These are phyloP conservation scores for Blastobasis adustella DNA, from an alignment of 2,888 invertebrate genomes.

Conservation along the genomic window DNA sequence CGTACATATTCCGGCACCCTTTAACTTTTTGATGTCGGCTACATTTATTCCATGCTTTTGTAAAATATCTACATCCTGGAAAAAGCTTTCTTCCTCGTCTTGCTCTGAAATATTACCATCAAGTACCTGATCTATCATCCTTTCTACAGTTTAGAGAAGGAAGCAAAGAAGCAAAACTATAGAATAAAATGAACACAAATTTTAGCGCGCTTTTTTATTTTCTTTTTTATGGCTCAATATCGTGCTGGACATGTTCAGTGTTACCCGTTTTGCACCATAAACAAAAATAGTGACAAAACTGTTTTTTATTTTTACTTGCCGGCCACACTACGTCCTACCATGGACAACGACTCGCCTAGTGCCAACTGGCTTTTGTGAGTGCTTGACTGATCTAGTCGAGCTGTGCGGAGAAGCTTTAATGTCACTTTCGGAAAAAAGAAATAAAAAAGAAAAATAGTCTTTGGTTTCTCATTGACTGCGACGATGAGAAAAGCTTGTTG, in stretches of 20 bases:
- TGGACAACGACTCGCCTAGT: no score
- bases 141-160: not conserved
- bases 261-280: no score
- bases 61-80: slow-evolving; percentile 83
- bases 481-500: slow-evolving; percentile 52
- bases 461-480: slow-evolving; percentile 21
- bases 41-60: slow-evolving; percentile 78
- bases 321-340: no score
- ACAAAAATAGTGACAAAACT: no score
- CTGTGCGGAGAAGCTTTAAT: no score
- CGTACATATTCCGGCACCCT: slow-evolving; percentile 85
- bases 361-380: no score
- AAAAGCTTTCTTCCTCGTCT: slow-evolving; percentile 80
- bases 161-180: not conserved
- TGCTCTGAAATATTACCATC: slow-evolving; percentile 65
- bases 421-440: slow-evolving; percentile 21
- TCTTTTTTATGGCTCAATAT: not conserved
- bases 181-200: not conserved
- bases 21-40: slow-evolving; percentile 85
- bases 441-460: not conserved
- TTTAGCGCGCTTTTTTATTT: slow-evolving; percentile 22
- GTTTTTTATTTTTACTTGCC: no score
- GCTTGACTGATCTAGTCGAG: no score
- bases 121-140: slow-evolving; percentile 55
- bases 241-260: no score